Conservation (phyloP, 2,888 invertebrate genomes). For the Poecilobothrus nobilitatus region DNA sequence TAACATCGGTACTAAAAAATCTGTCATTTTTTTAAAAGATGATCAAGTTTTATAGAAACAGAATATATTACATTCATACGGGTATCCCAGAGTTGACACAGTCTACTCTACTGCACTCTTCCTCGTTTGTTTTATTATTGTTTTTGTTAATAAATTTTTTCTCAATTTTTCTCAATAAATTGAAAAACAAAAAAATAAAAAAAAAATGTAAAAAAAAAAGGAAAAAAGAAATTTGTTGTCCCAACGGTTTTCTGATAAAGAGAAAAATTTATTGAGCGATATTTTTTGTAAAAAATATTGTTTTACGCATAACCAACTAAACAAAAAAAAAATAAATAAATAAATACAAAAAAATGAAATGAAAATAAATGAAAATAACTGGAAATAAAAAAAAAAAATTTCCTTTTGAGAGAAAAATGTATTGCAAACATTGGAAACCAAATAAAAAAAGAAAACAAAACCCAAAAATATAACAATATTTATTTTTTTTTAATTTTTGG, state of each 20-base stretch:
- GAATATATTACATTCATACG: too few species aligned
- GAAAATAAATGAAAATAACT: background rate
- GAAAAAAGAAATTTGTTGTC: background rate
- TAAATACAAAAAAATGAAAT: background rate
- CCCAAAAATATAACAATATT: too few species aligned
- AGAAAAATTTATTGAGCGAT: background rate
- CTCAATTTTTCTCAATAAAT: background rate
- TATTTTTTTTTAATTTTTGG: background rate
- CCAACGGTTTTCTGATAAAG: background rate
- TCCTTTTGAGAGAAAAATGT: background rate
- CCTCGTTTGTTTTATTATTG: background rate
- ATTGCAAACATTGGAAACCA: too few species aligned
- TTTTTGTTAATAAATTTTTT: background rate
- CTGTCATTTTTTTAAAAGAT: too few species aligned
- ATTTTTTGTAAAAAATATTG: background rate
- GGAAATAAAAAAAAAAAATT: background rate
- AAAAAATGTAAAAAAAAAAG: too few species aligned
- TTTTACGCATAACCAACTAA: background rate
- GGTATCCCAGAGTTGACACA: too few species aligned
- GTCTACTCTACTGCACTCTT: too few species aligned
- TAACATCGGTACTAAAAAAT: too few species aligned
- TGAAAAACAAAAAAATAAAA: background rate
- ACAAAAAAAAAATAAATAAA: background rate
- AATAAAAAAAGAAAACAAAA: too few species aligned
- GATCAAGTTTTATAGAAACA: too few species aligned